Evolutionary conservation across 2,113 vertebrate genomes (phyloP), one percentile per base, ranked within the genome.

Genomic region (Anas platyrhynchos): DNA sequence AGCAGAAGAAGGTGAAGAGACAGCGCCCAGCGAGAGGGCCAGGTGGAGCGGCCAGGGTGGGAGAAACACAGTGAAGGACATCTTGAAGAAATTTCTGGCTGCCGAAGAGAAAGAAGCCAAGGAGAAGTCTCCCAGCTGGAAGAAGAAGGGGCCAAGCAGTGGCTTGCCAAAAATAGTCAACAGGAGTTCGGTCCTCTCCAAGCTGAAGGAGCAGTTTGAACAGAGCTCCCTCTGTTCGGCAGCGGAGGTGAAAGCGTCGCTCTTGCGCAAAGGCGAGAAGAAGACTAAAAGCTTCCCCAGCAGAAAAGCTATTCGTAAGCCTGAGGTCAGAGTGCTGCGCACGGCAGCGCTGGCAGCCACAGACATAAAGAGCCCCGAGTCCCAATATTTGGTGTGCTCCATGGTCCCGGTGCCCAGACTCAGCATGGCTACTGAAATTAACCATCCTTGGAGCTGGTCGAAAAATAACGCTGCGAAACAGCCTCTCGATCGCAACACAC

Each of bases 191-290:
- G 92, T 98, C 38, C 89, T 99, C 7, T 97, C 98, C 31, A 98
- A 88, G 46, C 86, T 99, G 69, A 98, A 98, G 95, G 98, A 98
- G 50, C 98, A 89, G 54, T 99, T 99, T 89, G 99, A 99, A 84
- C 97, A 96, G 84, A 97, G 96, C 1, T 89, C 95, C 43, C 94
- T 98, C 31, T 93, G 96, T 59, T 98, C 98, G 0, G 96, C 97
- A 25, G 62, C 96, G 21, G 76, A 96, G 1, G 91, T 95, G 69
- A 97, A 94, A 86, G 56, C 91, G 32, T 86, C 96, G 0, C 77
- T 95, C 2, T 77, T 95, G 58, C 54, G 9, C 65, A 94, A 92
- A 61, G 93, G 88, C 11, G 91, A 89, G 6, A 96, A 82, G 65
- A 93, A 91, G n/a, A 82, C 31, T 16, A 96, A 87, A 79, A 97